phyloP scores from a whole-genome alignment of 2,888 invertebrate species.

The Sphaerophoria rueppellii region DNA sequence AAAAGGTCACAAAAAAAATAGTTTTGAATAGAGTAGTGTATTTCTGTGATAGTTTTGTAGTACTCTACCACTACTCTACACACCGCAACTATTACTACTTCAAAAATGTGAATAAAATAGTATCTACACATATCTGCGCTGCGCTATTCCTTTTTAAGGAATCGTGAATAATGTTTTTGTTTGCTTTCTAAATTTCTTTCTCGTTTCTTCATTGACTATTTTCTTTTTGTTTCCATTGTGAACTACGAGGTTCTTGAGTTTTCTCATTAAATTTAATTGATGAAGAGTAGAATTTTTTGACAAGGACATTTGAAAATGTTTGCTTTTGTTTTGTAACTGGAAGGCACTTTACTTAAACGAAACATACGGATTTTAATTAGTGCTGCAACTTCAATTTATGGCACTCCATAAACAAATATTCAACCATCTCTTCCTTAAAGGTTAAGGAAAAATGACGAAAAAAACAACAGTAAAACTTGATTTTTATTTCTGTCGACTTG shows the following conservation, averaged over 20 bases:
- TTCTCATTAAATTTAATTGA: neutral
- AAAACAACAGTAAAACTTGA: neutral
- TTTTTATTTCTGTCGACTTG: conserved; percentile 25
- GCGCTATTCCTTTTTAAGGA: conserved; percentile 38
- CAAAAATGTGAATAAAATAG: conserved; percentile 53
- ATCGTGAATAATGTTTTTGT: conserved; percentile 35
- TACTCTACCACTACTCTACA: neutral
- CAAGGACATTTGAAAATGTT: neutral
- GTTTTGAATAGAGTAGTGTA: conserved; percentile 8
- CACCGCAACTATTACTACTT: conserved; percentile 33
- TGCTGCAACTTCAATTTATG: too few relatives aligned
- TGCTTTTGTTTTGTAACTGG: neutral
- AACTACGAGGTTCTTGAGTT: neutral
- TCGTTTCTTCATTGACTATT: conserved; percentile 22
- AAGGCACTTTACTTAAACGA: too few relatives aligned
- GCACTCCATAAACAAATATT: too few relatives aligned
- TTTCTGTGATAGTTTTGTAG: conserved; percentile 18
- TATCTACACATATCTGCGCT: conserved; percentile 17
- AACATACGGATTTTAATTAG: too few relatives aligned
- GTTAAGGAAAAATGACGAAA: neutral
- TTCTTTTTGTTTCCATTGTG: neutral
- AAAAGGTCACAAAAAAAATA: conserved; percentile 12
- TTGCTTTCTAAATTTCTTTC: neutral
- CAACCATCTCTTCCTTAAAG: too few relatives aligned
- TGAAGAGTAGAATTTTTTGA: neutral